Evolutionary conservation across 1,140 invertebrate species (phyloP).

Genomic region (Hestina assimilis): DNA sequence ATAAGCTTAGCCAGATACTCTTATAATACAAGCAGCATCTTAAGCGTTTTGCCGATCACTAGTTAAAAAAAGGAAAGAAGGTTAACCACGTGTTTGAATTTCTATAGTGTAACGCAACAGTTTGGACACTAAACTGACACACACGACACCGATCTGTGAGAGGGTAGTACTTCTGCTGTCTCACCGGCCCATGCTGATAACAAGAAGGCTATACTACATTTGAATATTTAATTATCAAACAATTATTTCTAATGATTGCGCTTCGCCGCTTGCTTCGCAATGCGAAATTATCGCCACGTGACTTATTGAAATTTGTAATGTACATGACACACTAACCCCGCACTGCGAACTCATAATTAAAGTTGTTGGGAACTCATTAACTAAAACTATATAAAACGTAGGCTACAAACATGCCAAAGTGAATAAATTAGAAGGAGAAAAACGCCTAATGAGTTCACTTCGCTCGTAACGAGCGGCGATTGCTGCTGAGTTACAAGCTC

Average conservation of each 20-base stretch:
- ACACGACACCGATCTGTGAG: too few relatives aligned
- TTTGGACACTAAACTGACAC: too few relatives aligned
- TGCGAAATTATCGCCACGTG: background rate
- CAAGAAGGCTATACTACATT: too few relatives aligned
- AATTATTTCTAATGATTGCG: background rate
- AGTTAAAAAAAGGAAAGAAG: too few relatives aligned
- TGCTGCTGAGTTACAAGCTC: background rate
- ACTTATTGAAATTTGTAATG: background rate
- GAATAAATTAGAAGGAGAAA: slow-evolving; percentile 2
- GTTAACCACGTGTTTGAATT: too few relatives aligned
- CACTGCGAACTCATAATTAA: slow-evolving; percentile 2
- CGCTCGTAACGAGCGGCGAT: background rate
- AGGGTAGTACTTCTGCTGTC: too few relatives aligned
- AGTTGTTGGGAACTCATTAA: slow-evolving; percentile 1
- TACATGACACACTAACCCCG: background rate
- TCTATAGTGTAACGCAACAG: too few relatives aligned
- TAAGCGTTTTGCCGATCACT: too few relatives aligned
- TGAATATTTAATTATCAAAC: too few relatives aligned
- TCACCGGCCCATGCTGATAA: too few relatives aligned
- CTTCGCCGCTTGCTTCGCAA: background rate
- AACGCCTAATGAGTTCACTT: background rate
- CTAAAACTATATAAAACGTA: slow-evolving; percentile 1
- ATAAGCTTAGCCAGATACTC: too few relatives aligned
- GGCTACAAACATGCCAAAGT: background rate
- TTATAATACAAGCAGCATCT: too few relatives aligned